Evolutionary conservation across 2,797 vertebrate species (phyloP), one percentile per base, ranked within the genome.

Genomic region (Synaphobranchus kaupii): DNA sequence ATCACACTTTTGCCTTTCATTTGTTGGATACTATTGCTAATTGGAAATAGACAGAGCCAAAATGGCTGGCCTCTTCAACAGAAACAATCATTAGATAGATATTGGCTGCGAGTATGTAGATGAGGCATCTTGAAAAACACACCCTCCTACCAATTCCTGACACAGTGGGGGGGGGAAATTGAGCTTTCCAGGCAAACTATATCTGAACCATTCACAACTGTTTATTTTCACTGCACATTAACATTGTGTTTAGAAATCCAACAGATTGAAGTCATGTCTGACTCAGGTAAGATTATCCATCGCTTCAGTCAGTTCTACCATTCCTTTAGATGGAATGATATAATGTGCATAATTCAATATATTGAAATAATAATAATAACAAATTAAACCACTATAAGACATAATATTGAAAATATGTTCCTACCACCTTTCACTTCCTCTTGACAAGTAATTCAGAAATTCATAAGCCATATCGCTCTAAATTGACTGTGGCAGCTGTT

Each of bases 61-160:
- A 44, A 78, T 22, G 73, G 39, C 73, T 90, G 84, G 87, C 86
- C 25, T 89, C 87, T 87, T 92, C 87, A 91, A 89, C 89, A 86
- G 89, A 89, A 89, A 89, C 83, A 90, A 91, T 91, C 90, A 88
- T 84, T 86, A 83, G 52, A 66, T 66, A 66, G 60, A 78, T 34
- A 47, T 47, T 78, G 73, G 73, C 34, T 44, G 39, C 39, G 20
- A 78, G 34, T 47, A 78, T 47, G 34, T 34, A 78, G 34, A 78
- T 78, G 73, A 31, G 31, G 68, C 31, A 39, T 39, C 68, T 73
- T 15, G 28, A 34, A 73, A 31, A 73, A 73, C 68, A 73, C 68
- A 73, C 68, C 68, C 68, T 73, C 31, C 68, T 73, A 31, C 68
- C 31, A 73, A 73, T 73, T 73, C 31, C 68, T 39, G 28, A 73